A percentile compares a stretch with the other conserved stretches of the same genome.
phyloP scores from a whole-genome alignment of 1,140 invertebrate genomes.

The Bombus breviceps region DNA sequence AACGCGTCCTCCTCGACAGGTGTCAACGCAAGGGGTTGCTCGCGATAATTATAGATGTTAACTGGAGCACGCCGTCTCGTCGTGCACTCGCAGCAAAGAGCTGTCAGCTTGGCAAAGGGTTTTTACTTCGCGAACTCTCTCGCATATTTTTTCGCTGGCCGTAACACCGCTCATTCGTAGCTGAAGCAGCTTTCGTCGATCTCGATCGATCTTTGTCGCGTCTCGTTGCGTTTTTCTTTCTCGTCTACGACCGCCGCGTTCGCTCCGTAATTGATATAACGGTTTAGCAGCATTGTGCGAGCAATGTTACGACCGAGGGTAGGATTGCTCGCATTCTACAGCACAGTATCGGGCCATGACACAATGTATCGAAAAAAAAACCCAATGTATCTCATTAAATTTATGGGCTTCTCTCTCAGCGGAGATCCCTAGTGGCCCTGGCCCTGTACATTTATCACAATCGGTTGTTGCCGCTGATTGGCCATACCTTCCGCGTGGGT shows the following conservation, averaged over 20 bases:
- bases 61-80: constrained; percentile 53
- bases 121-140: not conserved
- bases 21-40: constrained; percentile 27
- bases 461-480: constrained; percentile 48
- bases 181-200: not conserved
- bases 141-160: not conserved
- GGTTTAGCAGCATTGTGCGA: constrained; percentile 1
- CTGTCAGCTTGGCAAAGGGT: not conserved
- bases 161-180: not conserved
- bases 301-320: constrained; percentile 1
- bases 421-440: constrained; percentile 38
- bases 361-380: constrained; percentile 32
- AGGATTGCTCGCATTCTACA: constrained; percentile 45
- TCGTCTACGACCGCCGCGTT: not conserved
- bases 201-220: not conserved
- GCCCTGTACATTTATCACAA: constrained; percentile 55
- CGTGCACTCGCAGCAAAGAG: not conserved
- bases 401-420: constrained; percentile 38
- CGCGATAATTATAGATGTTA: constrained; percentile 54
- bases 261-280: constrained; percentile 25
- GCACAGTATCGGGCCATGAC: constrained; percentile 2
- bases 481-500: constrained; percentile 40
- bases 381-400: constrained; percentile 47
- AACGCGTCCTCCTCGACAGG: constrained; percentile 7
- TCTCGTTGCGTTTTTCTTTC: not conserved